Percentiles rank a stretch among this genome's conserved stretches.
Evolutionary conservation across 2,113 vertebrate genomes (phyloP).

Genomic region (Gorsachius goisagi): DNA sequence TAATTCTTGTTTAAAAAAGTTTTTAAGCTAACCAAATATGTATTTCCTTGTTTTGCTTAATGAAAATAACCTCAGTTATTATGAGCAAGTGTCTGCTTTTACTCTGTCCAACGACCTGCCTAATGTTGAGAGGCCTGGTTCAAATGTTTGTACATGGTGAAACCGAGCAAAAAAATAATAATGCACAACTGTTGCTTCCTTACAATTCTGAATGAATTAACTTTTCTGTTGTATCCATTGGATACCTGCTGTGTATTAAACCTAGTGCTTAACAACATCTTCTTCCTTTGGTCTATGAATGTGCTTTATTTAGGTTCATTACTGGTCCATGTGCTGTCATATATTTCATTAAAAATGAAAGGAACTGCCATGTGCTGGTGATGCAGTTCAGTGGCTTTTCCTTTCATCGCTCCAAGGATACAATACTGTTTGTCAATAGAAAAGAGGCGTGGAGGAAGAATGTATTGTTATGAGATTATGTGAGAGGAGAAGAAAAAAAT

Average conservation of each 20-base stretch:
- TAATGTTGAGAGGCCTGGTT: neutral
- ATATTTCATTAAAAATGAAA: conserved; percentile 47
- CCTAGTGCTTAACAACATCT: conserved; percentile 17
- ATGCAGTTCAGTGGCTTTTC: conserved; percentile 25
- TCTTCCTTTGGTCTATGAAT: conserved; percentile 19
- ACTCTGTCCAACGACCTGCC: conserved; percentile 25
- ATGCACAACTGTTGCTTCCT: conserved; percentile 46
- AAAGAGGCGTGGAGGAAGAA: neutral
- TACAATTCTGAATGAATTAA: conserved; percentile 61
- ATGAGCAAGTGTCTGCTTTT: neutral
- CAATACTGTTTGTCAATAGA: neutral
- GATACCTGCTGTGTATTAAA: conserved; percentile 57
- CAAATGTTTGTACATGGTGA: conserved; percentile 12
- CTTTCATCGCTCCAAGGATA: neutral
- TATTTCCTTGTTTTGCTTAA: conserved; percentile 35
- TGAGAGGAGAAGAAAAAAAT: neutral
- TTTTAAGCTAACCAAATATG: conserved; percentile 14
- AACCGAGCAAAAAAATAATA: conserved; percentile 35
- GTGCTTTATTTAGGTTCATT: conserved; percentile 25
- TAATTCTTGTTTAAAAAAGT: neutral
- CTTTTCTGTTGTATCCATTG: conserved; percentile 58
- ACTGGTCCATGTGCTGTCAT: conserved; percentile 5
- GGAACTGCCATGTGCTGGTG: conserved; percentile 14
- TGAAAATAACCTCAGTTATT: neutral
- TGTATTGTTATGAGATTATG: neutral